Conservation (phyloP, 2,888 invertebrate genomes). For the Scaptomyza reducta region DNA sequence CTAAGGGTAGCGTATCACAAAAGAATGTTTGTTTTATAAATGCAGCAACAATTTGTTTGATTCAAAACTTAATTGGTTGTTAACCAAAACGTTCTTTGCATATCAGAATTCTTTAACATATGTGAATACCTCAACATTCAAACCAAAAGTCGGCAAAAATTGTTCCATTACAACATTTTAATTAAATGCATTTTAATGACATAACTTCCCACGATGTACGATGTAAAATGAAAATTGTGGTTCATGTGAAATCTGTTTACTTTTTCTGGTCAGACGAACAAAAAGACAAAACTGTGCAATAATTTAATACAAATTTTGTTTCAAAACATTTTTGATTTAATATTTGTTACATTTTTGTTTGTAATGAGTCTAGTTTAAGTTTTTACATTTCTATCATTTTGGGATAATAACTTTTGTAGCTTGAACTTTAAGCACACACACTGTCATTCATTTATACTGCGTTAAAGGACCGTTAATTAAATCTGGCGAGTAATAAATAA, state of each 20-base stretch:
- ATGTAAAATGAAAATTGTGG: slow-evolving; percentile 16
- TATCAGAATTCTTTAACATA: background rate
- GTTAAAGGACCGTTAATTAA: slow-evolving; percentile 44
- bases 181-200: background rate
- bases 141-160: background rate
- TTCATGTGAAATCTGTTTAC: background rate
- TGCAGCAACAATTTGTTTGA: too few relatives aligned
- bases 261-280: slow-evolving; percentile 1
- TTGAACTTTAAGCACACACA: slow-evolving; percentile 9
- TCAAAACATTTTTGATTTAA: too few relatives aligned
- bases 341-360: background rate
- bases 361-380: background rate
- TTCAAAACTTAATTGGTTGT: background rate
- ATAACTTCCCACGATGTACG: background rate
- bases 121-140: background rate
- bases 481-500: slow-evolving; percentile 64
- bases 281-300: slow-evolving; percentile 1
- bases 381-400: background rate
- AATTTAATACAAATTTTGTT: too few relatives aligned
- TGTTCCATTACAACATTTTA: background rate
- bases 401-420: slow-evolving; percentile 1
- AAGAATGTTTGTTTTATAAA: background rate
- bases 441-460: slow-evolving; percentile 35
- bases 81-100: background rate
- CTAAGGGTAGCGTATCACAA: background rate